phyloP scores from a whole-genome alignment of 2,888 invertebrate species.

The Sicus ferrugineus region DNA sequence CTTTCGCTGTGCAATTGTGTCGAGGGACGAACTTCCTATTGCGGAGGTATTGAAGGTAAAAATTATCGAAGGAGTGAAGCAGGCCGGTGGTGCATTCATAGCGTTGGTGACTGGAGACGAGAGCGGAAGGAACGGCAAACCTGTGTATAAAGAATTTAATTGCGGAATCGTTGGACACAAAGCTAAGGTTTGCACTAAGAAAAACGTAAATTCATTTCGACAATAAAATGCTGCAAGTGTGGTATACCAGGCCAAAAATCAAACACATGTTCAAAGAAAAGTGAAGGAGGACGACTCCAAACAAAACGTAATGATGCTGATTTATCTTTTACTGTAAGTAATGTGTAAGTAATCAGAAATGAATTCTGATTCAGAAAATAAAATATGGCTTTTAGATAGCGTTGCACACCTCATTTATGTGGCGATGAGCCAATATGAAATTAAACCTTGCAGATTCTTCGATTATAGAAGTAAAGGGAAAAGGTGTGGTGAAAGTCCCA shows the following conservation, averaged over 20 bases:
- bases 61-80: conserved; percentile 37
- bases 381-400: conserved; percentile 34
- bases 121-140: neutral
- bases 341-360: neutral
- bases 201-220: too few species aligned
- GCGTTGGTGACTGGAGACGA: conserved; percentile 28
- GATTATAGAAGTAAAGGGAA: conserved; percentile 34
- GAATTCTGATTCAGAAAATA: neutral
- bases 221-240: too few species aligned
- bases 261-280: too few species aligned
- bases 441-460: conserved; percentile 33
- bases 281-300: too few species aligned
- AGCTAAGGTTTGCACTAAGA: conserved; percentile 33
- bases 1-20: conserved; percentile 36
- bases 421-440: conserved; percentile 33
- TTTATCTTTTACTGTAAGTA: neutral
- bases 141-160: neutral
- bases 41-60: conserved; percentile 36
- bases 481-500: conserved; percentile 27
- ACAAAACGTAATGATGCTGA: too few species aligned
- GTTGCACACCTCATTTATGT: conserved; percentile 36
- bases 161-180: conserved; percentile 29
- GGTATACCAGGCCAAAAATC: too few species aligned
- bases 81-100: conserved; percentile 20
- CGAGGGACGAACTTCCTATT: conserved; percentile 32